Base-by-base conservation (phyloP, 2,797 vertebrate species). In the Poeciliopsis turneri region DNA sequence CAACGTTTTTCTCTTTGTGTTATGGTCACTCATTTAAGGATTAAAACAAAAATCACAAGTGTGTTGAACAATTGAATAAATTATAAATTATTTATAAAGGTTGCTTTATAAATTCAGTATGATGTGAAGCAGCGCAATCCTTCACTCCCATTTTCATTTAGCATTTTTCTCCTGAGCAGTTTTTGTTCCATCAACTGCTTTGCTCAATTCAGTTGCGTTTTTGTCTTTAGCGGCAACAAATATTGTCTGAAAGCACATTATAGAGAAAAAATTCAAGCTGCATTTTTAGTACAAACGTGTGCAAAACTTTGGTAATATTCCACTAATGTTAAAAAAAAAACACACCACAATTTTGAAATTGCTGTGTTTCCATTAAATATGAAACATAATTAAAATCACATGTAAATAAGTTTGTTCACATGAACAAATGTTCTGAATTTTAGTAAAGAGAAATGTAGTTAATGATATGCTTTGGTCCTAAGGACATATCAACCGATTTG, bases 101-200 rank as follows among this genome's bases (percentile, higher is more conserved):
- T 23, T 41, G 25, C 25, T 12, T 41, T 4, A 18, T 41, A 25
- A 39, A 68, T 25, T 23, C 61, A 66, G 9, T 20, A 66, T 36
- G 18, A 20, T 23, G 8, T 61, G 2, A 84, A n/a, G 1, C 83
- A 25, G 77, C 28, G 15, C 18, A 49, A 20, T 49, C 0, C 47
- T 49, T 18, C 47, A 20, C 47, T 49, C 6, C 16, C 47, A 49
- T 49, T 18, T 49, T 49, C 18, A 49, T 49, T 49, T 49, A 1
- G 18, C 47, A 20, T 51, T 49, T 47, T 76, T 23, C 82, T 82
- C 55, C 43, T 82, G 25, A 78, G 57, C 78, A 78, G 71, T 45
- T 68, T 55, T 81, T 78, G 78, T 76, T 75, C 69, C 71, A 39
- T 68, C 9, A 78, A 53, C 81, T 80, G 77, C 75, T 76, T 61